Evolutionary conservation across 2,888 invertebrate species (phyloP), one percentile per base, ranked within the genome.

Genomic region (Furcula furcula): DNA sequence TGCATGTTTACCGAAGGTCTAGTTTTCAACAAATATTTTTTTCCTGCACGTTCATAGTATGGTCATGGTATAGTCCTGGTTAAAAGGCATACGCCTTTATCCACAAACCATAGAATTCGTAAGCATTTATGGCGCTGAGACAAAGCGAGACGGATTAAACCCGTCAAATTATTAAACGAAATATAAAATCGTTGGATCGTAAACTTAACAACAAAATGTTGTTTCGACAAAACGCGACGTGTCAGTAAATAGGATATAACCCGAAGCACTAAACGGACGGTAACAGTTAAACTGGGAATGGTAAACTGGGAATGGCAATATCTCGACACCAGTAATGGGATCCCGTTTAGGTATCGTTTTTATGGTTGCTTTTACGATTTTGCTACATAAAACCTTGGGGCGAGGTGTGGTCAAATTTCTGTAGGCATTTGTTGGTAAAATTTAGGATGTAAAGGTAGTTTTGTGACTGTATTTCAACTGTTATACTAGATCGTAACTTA

Each of bases 281-380:
- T 65, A 58, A 64, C 63, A 62, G 65, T 63, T 55, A 63, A 64
- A 68, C 53, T 29, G 54, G 32, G 57, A 68, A 72, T 64, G 62
- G 62, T 55, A 63, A 64, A 68, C 53, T 29, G 54, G 32, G 57
- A 68, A 72, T 64, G 62, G 59, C 37, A 41, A 47, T 44, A 40
- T 35, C 32, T 51, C 33, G 37, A 47, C 43, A 34, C 40, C 36
- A 55, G 71, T 73, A 75, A 77, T 76, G 64, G 76, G 69, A 67
- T 73, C 67, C 59, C 63, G 62, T 67, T 62, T 65, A 66, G 70
- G 70, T 68, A 66, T 71, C 65, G 48, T 41, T 60, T 79, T 82
- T 81, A 82, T 74, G 70, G 63, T 51, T 43, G 40, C 49, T 66
- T 80, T 82, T 82, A 82, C 73, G 80, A 76, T 61, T 52, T 40